Evolutionary conservation across 2,797 vertebrate species (phyloP).

Genomic region (Gastrophryne carolinensis): DNA sequence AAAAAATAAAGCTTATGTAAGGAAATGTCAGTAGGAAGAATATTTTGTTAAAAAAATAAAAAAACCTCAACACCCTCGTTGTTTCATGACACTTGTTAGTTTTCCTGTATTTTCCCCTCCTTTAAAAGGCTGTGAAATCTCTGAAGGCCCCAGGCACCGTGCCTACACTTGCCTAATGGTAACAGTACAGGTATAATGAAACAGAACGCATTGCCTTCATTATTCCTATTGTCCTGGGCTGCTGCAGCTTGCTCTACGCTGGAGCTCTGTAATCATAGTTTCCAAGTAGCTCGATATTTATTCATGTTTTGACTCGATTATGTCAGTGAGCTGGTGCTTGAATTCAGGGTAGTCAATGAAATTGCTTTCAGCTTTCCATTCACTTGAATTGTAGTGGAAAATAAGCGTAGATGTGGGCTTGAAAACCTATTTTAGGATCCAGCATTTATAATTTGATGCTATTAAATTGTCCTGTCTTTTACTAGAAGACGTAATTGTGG

Average conservation of each 20-base stretch:
- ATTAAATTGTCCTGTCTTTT: neutral
- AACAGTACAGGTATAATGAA: neutral
- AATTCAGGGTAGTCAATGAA: neutral
- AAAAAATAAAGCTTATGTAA: too few relatives aligned
- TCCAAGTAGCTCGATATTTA: constrained; percentile 23
- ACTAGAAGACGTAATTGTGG: neutral
- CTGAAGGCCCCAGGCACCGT: too few relatives aligned
- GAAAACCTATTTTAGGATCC: neutral
- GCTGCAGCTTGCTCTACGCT: neutral
- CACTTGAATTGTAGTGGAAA: neutral
- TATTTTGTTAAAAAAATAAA: too few relatives aligned
- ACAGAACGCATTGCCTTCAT: constrained; percentile 14
- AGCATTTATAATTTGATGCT: neutral
- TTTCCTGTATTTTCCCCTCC: too few relatives aligned
- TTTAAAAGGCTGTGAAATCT: too few relatives aligned
- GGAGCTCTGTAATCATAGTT: constrained; percentile 24
- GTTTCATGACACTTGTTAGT: too few relatives aligned
- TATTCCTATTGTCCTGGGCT: constrained; percentile 3
- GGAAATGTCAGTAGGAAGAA: too few relatives aligned
- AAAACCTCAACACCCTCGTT: too few relatives aligned
- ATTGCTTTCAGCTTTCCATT: constrained; percentile 4
- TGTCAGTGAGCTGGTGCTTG: constrained; percentile 14
- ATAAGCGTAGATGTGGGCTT: neutral
- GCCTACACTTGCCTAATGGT: too few relatives aligned
- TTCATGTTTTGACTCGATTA: constrained; percentile 14